These are phyloP conservation scores for Melanotaenia parkinsoni DNA, from an alignment of 2,797 vertebrate genomes.

Conservation along the genomic window DNA sequence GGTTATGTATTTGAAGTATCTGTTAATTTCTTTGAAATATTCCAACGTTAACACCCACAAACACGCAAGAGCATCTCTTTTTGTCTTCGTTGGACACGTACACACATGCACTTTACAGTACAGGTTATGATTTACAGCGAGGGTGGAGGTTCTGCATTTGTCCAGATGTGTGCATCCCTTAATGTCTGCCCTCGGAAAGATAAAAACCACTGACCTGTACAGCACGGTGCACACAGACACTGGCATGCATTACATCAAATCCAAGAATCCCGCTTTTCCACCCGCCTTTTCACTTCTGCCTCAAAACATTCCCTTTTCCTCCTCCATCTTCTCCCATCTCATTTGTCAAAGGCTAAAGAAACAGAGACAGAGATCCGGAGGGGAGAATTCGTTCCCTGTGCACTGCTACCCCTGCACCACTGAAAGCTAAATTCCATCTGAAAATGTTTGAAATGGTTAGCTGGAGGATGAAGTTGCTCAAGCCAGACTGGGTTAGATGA, in stretches of 20 bases:
- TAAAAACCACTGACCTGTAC: constrained; percentile 80
- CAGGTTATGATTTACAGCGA: constrained; percentile 73
- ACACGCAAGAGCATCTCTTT: constrained; percentile 52
- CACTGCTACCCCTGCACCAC: constrained; percentile 41
- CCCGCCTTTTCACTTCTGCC: constrained; percentile 57
- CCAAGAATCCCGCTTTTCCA: constrained; percentile 71
- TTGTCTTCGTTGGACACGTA: constrained; percentile 51
- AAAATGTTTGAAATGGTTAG: constrained; percentile 78
- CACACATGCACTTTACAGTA: constrained; percentile 57
- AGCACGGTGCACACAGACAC: constrained; percentile 68
- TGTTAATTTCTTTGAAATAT: constrained; percentile 38
- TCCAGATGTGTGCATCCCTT: constrained; percentile 82
- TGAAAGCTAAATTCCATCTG: constrained; percentile 71
- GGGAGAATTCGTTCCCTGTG: constrained; percentile 57
- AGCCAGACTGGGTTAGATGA: constrained; percentile 15
- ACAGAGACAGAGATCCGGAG: constrained; percentile 73
- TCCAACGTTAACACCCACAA: constrained; percentile 30
- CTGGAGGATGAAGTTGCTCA: constrained; percentile 48
- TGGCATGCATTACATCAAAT: constrained; percentile 81
- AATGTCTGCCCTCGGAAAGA: constrained; percentile 76
- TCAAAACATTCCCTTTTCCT: constrained; percentile 73
- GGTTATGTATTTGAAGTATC: constrained; percentile 24
- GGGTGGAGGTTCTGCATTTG: constrained; percentile 74
- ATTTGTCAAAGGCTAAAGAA: constrained; percentile 83
- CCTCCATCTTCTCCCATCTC: constrained; percentile 74